Evolutionary conservation across 2,113 vertebrate genomes (phyloP), one percentile per base, ranked within the genome.

Genomic region (Etia nguti): DNA sequence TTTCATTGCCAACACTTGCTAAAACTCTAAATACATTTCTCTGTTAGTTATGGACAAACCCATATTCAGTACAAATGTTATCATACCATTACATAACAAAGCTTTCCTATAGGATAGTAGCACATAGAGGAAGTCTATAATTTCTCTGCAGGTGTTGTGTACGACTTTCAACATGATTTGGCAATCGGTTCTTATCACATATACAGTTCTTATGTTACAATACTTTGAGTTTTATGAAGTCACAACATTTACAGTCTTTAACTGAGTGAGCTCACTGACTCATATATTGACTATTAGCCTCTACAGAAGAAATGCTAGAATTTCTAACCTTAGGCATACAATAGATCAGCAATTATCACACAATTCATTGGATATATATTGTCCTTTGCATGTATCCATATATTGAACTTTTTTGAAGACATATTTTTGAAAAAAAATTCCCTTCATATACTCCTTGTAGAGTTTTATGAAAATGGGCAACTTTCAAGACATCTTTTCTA

Each of bases 111-210:
- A 26, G 29, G 9, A 68, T 15, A 20, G 62, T 41, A 54, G 36
- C 75, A 65, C 84, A 56, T 43, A 87, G 46, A 89, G 52, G 77
- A 77, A 26, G 11, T 81, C 41, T 38, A n/a, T 83, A 3, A 41
- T 60, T 59, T 75, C 62, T 52, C 77, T 75, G 80, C 52, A 59
- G 55, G 24, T 89, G 65, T 48, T 80, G 41, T 79, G 43, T 50
- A 54, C 41, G 82, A 85, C 88, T 92, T 86, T 85, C 87, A 79
- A 82, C 79, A 50, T 89, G 86, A 91, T 79, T 86, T 91, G 73
- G 75, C 85, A 82, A 62, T 52, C 2, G 50, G 22, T 80, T 84
- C 60, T 81, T 46, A 73, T 75, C 88, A 73, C 86, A 80, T 89
- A 43, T 73, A 24, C 18, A 10, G 65, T 62, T 38, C 29, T 85